phyloP scores from a whole-genome alignment of 2,113 vertebrate genomes.

The Rhynchopsitta pachyrhyncha region DNA sequence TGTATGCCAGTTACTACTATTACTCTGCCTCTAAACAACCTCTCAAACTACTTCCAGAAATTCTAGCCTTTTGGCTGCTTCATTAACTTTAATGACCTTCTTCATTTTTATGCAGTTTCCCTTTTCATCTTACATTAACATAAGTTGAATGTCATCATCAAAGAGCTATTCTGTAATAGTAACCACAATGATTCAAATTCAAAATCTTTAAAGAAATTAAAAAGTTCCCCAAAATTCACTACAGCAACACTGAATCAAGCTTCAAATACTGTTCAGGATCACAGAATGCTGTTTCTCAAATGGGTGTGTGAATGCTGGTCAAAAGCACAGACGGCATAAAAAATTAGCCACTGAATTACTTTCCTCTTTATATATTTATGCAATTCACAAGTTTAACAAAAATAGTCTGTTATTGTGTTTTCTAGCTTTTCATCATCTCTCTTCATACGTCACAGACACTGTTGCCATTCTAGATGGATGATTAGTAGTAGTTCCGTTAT shows the following conservation, averaged over 20 bases:
- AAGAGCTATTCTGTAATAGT: background rate
- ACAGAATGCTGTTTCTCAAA: background rate
- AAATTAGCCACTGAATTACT: slow-evolving; percentile 20
- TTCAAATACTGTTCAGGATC: background rate
- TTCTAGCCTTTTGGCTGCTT: slow-evolving; percentile 20
- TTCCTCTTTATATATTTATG: slow-evolving; percentile 2
- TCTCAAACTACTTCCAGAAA: background rate
- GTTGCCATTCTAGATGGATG: background rate
- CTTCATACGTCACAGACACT: slow-evolving; percentile 28
- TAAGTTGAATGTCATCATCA: slow-evolving; percentile 12
- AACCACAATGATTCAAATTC: background rate
- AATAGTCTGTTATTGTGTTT: slow-evolving; percentile 36
- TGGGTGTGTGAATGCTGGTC: background rate
- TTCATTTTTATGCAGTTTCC: background rate
- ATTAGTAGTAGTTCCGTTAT: slow-evolving; percentile 3
- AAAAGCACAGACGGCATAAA: slow-evolving; percentile 14
- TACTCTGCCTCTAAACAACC: background rate
- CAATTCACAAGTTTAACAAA: slow-evolving; percentile 36
- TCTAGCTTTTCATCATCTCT: slow-evolving; percentile 33
- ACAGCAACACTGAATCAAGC: background rate
- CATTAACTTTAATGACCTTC: slow-evolving; percentile 9
- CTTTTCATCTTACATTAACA: background rate
- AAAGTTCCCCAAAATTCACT: background rate
- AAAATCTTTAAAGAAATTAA: background rate
- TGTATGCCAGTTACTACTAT: background rate